Conservation (phyloP, 2,113 vertebrate species). For the Ceratotherium simum region DNA sequence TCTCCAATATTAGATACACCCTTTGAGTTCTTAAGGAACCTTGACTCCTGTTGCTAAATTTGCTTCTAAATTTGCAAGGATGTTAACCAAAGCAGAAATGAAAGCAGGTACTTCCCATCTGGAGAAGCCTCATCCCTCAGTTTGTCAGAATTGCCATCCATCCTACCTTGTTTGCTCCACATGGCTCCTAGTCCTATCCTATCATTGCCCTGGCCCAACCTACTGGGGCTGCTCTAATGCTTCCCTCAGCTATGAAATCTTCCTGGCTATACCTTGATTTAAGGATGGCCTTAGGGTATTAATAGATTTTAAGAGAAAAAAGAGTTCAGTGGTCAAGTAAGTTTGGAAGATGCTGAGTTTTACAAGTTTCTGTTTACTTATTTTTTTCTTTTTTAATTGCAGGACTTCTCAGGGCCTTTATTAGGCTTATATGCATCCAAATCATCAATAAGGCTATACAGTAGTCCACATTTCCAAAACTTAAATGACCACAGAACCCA, state of each 20-base stretch:
- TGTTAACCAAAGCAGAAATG: slow-evolving; percentile 28
- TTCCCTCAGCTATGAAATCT: neutral
- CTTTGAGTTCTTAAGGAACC: neutral
- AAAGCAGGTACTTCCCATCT: neutral
- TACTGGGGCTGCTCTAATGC: neutral
- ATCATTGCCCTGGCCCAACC: neutral
- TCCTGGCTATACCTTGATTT: neutral
- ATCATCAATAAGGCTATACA: neutral
- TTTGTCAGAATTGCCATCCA: neutral
- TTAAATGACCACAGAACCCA: neutral
- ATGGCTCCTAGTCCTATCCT: neutral
- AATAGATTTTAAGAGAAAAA: neutral
- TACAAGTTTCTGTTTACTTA: neutral
- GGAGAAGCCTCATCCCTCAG: neutral
- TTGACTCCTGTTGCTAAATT: neutral
- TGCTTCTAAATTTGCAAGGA: neutral
- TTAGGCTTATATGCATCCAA: neutral
- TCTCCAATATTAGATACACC: neutral
- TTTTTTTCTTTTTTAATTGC: neutral
- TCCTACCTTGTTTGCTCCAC: neutral
- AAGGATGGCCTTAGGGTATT: neutral
- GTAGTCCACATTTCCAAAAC: neutral
- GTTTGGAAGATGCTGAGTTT: neutral
- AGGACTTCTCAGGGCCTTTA: neutral
- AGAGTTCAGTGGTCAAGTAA: neutral